phyloP scores from a whole-genome alignment of 1,140 invertebrate genomes.

The Helicoverpa armigera region DNA sequence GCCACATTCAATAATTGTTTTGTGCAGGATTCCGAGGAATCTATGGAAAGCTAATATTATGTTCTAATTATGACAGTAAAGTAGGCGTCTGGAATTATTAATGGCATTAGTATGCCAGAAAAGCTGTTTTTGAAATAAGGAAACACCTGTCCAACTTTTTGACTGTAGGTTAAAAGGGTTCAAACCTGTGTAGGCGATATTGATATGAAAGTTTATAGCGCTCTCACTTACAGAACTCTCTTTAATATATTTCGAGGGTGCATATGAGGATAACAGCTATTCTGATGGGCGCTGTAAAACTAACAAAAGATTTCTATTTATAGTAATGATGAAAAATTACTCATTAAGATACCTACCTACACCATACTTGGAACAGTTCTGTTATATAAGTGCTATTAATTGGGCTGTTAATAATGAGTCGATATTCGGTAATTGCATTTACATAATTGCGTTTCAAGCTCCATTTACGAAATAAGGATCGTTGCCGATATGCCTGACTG shows the following conservation, averaged over 20 bases:
- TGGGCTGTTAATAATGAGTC: constrained; percentile 25
- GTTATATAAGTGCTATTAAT: constrained; percentile 10
- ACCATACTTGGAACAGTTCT: background rate
- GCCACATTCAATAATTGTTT: too few relatives aligned
- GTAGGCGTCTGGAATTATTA: too few relatives aligned
- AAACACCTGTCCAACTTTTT: background rate
- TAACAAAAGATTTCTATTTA: background rate
- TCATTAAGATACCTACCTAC: too few relatives aligned
- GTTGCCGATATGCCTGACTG: constrained; percentile 15
- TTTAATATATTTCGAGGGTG: too few relatives aligned
- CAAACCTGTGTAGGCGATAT: background rate
- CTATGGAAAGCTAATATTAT: too few relatives aligned
- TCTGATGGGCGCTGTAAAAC: background rate
- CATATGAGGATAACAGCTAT: too few relatives aligned
- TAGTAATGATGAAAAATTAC: background rate
- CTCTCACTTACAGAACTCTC: too few relatives aligned
- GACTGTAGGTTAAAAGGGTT: too few relatives aligned
- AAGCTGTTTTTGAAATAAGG: background rate
- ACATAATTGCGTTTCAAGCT: constrained; percentile 29
- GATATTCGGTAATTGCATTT: constrained; percentile 35
- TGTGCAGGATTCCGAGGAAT: too few relatives aligned
- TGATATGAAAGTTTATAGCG: too few relatives aligned
- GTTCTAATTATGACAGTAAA: too few relatives aligned
- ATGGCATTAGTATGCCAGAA: too few relatives aligned
- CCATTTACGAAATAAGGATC: constrained; percentile 7